Evolutionary conservation across 2,888 invertebrate genomes (phyloP).

Genomic region (Harpalus rubripes): DNA sequence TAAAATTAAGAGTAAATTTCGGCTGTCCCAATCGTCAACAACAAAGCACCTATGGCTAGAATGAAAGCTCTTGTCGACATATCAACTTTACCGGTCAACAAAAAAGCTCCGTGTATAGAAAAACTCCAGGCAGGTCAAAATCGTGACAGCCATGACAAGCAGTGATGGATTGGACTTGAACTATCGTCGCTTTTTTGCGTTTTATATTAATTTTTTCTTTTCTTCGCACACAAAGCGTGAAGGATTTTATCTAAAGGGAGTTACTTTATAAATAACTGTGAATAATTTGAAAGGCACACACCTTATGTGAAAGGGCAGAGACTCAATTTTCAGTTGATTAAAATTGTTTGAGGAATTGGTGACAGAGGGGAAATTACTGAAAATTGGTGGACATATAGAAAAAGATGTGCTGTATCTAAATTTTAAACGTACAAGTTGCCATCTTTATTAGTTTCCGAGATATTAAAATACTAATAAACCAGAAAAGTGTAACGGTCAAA

Average conservation of each 20-base stretch:
- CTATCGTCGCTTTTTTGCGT: conserved; percentile 53
- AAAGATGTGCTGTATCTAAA: no score
- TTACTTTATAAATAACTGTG: background rate
- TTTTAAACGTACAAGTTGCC: no score
- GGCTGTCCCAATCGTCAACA: background rate
- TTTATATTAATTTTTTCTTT: conserved; percentile 58
- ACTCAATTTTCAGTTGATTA: no score
- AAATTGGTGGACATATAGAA: no score
- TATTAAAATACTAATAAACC: no score
- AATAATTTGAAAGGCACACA: background rate
- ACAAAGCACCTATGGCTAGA: background rate
- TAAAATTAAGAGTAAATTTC: background rate
- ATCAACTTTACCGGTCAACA: conserved; percentile 50
- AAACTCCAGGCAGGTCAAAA: conserved; percentile 51
- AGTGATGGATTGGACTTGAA: conserved; percentile 53
- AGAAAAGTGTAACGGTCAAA: no score
- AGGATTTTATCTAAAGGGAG: conserved; percentile 19
- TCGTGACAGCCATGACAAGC: conserved; percentile 49
- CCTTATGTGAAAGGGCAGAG: background rate
- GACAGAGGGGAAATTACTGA: no score
- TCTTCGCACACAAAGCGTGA: conserved; percentile 36
- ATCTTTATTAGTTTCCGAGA: no score
- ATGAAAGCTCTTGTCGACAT: conserved; percentile 43
- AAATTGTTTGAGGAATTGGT: no score
- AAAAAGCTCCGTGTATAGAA: conserved; percentile 39